Conservation (phyloP, 2,113 vertebrate species). For the Ictalurus furcatus region DNA sequence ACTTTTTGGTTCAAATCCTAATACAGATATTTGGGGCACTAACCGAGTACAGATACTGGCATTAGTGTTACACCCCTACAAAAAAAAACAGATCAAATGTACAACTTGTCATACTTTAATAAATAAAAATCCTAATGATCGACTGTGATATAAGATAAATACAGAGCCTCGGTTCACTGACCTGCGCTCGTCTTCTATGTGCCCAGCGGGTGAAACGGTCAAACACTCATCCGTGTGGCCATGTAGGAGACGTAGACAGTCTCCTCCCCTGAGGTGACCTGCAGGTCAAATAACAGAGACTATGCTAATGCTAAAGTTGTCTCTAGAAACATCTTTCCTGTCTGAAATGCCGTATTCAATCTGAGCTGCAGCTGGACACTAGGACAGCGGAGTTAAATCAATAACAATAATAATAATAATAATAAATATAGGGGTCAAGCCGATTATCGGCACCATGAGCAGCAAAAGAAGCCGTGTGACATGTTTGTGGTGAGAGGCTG, state of each 20-base stretch:
- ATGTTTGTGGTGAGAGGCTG: too few species aligned
- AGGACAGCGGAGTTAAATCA: background rate
- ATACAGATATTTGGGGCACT: background rate
- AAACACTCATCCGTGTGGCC: conserved; percentile 92
- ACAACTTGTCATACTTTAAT: background rate
- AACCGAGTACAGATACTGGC: background rate
- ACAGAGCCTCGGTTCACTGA: conserved; percentile 57
- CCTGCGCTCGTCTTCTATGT: conserved; percentile 86
- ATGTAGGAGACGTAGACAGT: conserved; percentile 86
- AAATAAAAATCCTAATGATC: background rate
- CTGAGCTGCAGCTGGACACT: too few species aligned
- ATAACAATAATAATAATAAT: background rate
- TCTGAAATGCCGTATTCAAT: background rate
- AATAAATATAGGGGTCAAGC: background rate
- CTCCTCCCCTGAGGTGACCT: conserved; percentile 92
- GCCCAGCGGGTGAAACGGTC: conserved; percentile 82
- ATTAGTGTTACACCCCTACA: background rate
- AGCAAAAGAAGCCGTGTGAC: too few species aligned
- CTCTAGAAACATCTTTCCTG: background rate
- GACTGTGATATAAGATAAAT: background rate
- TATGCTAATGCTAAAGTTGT: background rate
- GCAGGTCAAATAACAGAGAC: conserved; percentile 18
- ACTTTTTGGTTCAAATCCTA: background rate
- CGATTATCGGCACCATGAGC: too few species aligned
- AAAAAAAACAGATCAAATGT: background rate